Percentiles rank a stretch among this genome's conserved stretches.
These are phyloP conservation scores for Romanomermis culicivorax DNA, from an alignment of 2,888 invertebrate species.

Conservation along the genomic window DNA sequence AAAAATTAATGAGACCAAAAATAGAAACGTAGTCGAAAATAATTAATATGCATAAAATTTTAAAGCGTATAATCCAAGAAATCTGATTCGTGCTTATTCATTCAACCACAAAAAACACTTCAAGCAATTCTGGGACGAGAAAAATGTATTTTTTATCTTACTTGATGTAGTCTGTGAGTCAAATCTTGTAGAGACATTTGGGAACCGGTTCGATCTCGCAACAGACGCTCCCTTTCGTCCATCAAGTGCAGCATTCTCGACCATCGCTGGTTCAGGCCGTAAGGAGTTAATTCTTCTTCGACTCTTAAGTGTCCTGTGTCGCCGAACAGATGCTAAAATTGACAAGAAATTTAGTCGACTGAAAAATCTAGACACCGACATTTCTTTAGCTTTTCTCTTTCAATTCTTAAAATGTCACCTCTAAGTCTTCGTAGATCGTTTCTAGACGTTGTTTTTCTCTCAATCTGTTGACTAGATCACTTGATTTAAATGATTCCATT, in stretches of 20 bases:
- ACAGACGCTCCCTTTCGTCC: conserved; percentile 17
- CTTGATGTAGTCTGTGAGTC: too few relatives aligned
- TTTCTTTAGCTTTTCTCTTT: conserved; percentile 1
- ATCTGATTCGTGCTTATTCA: background rate
- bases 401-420: too few relatives aligned
- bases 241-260: conserved; percentile 20
- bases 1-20: conserved; percentile 16
- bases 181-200: conserved; percentile 12
- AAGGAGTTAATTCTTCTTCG: conserved; percentile 29
- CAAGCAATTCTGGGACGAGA: too few relatives aligned
- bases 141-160: too few relatives aligned
- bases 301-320: conserved; percentile 17
- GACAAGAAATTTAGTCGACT: background rate
- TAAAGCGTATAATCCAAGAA: background rate
- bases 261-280: conserved; percentile 31
- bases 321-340: conserved; percentile 14
- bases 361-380: background rate
- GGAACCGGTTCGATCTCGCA: conserved; percentile 15
- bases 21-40: conserved; percentile 1
- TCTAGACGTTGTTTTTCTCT: conserved; percentile 68
- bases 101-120: background rate
- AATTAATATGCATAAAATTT: conserved; percentile 4
- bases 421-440: conserved; percentile 47
- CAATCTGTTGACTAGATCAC: conserved; percentile 73
- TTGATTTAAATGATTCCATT: conserved; percentile 71